Evolutionary conservation across 2,888 invertebrate genomes (phyloP).

Genomic region (Criorhina ranunculi): DNA sequence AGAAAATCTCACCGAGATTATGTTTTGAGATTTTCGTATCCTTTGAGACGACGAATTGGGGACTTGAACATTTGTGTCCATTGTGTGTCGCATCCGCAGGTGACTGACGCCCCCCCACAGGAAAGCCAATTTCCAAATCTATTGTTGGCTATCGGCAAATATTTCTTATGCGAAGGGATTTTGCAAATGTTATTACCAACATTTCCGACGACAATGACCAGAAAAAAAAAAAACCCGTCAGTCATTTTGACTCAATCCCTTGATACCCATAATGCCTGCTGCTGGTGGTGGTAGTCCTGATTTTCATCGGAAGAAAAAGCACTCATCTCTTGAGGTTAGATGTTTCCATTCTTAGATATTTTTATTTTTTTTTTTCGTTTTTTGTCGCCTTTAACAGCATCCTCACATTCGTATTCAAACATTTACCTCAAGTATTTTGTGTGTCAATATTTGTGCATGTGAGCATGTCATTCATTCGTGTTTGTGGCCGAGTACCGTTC

Average conservation of each 20-base stretch:
- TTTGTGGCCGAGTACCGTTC: conserved; percentile 22
- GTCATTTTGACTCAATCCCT: conserved; percentile 56
- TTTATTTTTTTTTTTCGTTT: background rate
- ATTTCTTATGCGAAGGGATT: conserved; percentile 40
- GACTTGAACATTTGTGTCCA: conserved; percentile 25
- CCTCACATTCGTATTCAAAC: conserved; percentile 41
- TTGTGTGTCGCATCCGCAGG: conserved; percentile 30
- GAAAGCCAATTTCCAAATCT: conserved; percentile 64
- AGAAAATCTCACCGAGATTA: conserved; percentile 20
- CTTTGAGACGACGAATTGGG: conserved; percentile 18
- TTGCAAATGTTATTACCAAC: conserved; percentile 67
- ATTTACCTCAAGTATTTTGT: conserved; percentile 31
- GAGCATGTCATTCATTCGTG: conserved; percentile 10
- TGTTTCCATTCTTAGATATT: conserved; percentile 15
- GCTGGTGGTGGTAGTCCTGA: conserved; percentile 28
- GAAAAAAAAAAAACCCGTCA: conserved; percentile 34
- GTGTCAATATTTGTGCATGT: conserved; percentile 56
- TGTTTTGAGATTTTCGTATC: conserved; percentile 27
- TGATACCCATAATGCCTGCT: conserved; percentile 49
- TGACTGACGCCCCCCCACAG: conserved; percentile 22
- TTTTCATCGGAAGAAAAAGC: conserved; percentile 18
- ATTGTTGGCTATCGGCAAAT: conserved; percentile 53
- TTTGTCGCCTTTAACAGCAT: background rate
- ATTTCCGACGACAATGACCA: conserved; percentile 54
- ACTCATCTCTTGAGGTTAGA: conserved; percentile 31